A percentile compares a stretch with the other conserved stretches of the same genome.
phyloP scores from a whole-genome alignment of 2,113 vertebrate genomes.

The Amphiprion ocellaris region DNA sequence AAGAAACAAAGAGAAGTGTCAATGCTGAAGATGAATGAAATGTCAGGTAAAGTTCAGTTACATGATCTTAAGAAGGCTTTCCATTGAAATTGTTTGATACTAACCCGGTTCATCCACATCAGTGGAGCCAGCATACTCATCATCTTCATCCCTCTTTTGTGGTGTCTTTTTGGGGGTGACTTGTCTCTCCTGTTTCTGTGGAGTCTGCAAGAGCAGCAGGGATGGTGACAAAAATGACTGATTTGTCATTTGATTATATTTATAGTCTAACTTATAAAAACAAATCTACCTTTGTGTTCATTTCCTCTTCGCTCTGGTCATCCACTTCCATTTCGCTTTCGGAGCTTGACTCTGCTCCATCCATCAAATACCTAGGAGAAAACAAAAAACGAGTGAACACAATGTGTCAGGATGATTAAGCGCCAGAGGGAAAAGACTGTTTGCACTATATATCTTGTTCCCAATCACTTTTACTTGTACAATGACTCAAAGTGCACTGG shows the following conservation, averaged over 20 bases:
- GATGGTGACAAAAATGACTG: background rate
- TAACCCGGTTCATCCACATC: slow-evolving; percentile 81
- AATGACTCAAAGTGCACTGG: slow-evolving; percentile 7
- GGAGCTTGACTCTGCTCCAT: slow-evolving; percentile 86
- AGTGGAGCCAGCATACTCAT: slow-evolving; percentile 79
- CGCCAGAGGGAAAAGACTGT: background rate
- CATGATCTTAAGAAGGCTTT: background rate
- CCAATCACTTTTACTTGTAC: slow-evolving; percentile 31
- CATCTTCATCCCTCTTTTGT: slow-evolving; percentile 59
- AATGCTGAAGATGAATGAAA: background rate
- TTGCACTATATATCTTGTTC: slow-evolving; percentile 29
- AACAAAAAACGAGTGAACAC: slow-evolving; percentile 11
- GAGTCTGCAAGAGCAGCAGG: slow-evolving; percentile 39
- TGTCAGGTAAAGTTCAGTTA: background rate
- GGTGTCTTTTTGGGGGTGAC: slow-evolving; percentile 58
- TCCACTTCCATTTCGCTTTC: slow-evolving; percentile 81
- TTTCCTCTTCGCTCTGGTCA: slow-evolving; percentile 75
- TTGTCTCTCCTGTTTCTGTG: slow-evolving; percentile 67
- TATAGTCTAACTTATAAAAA: background rate
- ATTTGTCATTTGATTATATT: slow-evolving; percentile 1
- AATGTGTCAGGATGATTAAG: slow-evolving; percentile 48
- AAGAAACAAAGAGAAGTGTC: background rate
- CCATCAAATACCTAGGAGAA: slow-evolving; percentile 87
- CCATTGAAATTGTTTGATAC: slow-evolving; percentile 1
- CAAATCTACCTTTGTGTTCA: slow-evolving; percentile 67